Conservation (phyloP, 2,113 vertebrate genomes). For the human region DNA sequence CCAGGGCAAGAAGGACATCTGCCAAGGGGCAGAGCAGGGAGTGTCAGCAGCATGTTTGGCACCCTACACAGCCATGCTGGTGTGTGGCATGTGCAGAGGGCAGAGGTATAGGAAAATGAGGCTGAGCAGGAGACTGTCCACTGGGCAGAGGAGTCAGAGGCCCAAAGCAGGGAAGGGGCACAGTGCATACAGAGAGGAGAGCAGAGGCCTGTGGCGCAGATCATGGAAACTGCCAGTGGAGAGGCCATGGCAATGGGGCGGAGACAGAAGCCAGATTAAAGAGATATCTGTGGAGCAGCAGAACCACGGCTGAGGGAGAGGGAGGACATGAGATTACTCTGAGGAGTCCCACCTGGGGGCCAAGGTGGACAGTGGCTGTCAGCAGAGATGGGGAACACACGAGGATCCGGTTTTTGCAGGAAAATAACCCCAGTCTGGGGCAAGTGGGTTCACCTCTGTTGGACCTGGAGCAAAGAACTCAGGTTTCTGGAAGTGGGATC, state of each 20-base stretch:
- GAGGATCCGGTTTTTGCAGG: neutral
- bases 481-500: neutral
- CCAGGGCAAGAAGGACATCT: neutral
- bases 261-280: neutral
- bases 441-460: neutral
- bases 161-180: neutral
- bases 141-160: neutral
- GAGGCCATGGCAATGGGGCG: neutral
- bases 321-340: neutral
- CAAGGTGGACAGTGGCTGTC: neutral
- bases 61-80: neutral
- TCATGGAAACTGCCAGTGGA: neutral
- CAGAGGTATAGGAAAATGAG: neutral
- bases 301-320: neutral
- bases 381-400: neutral
- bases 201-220: neutral
- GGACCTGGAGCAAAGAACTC: neutral
- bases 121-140: neutral
- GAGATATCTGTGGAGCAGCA: neutral
- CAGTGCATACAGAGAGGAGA: neutral
- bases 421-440: neutral
- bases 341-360: neutral
- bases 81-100: accelerated
- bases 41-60: neutral
- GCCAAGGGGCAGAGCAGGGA: neutral